Percentiles rank a stretch among this genome's conserved stretches.
Conservation (phyloP, 2,113 vertebrate species). For the Rhynchopsitta pachyrhyncha region DNA sequence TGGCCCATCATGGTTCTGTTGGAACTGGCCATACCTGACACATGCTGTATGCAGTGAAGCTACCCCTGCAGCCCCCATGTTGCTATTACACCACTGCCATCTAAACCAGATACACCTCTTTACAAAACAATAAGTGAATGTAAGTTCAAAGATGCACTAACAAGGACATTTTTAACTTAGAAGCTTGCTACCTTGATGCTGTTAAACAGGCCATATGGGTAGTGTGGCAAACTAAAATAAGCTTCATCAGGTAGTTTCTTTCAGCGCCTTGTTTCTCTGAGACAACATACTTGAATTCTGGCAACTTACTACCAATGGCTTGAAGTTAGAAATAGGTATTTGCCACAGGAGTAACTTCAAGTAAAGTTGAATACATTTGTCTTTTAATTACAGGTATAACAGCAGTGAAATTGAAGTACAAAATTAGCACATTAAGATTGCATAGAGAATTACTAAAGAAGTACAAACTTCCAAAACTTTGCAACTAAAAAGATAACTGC, state of each 20-base stretch:
- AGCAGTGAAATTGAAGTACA: conserved; percentile 53
- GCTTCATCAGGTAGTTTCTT: neutral
- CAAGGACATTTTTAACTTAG: neutral
- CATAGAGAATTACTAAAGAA: conserved; percentile 58
- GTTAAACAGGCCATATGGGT: rapidly evolving
- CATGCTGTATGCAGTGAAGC: neutral
- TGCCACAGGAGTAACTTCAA: conserved; percentile 27
- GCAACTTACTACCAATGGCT: neutral
- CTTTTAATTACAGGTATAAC: conserved; percentile 57
- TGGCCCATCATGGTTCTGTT: rapidly evolving
- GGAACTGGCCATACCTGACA: neutral
- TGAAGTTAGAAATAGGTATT: neutral
- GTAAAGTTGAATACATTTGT: conserved; percentile 12
- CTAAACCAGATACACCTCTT: neutral
- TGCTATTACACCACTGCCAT: neutral
- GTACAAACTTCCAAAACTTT: conserved; percentile 48
- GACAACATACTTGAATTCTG: neutral
- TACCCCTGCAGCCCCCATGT: neutral
- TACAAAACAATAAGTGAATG: neutral
- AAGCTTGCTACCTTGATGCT: neutral
- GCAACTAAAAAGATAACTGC: conserved; percentile 33
- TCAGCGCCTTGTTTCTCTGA: neutral
- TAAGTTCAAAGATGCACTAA: neutral
- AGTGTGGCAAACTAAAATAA: neutral
- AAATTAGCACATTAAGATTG: conserved; percentile 40